Evolutionary conservation across 2,888 invertebrate genomes (phyloP).

Genomic region (Pterobdella sp.): DNA sequence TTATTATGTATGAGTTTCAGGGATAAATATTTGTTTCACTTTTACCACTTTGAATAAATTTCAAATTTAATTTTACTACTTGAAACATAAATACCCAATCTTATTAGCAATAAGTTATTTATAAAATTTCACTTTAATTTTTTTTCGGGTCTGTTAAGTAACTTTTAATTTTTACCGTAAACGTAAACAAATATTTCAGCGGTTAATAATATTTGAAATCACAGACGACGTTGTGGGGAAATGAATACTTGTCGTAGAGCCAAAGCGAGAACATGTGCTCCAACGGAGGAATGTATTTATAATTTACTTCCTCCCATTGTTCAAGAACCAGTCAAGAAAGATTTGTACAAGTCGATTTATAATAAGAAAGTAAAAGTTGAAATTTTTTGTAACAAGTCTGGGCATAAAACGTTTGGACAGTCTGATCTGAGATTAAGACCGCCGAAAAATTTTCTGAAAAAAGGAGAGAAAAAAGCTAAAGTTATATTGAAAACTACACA

Average conservation of each 20-base stretch:
- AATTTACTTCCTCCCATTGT: constrained; percentile 12
- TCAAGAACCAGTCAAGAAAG: not conserved
- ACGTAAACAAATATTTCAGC: no score
- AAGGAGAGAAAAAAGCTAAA: not conserved
- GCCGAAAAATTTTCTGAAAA: constrained; percentile 22
- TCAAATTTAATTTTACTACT: no score
- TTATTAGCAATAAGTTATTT: no score
- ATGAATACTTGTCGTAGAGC: not conserved
- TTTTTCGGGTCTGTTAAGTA: no score
- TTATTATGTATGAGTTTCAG: no score
- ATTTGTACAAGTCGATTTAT: constrained; percentile 20
- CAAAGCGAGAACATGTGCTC: not conserved
- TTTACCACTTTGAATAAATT: no score
- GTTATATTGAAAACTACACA: not conserved
- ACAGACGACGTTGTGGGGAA: no score
- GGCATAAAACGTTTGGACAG: constrained; percentile 14
- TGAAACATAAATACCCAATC: no score
- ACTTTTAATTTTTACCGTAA: no score
- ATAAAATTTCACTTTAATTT: no score
- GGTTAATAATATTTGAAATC: no score
- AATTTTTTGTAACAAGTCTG: constrained; percentile 1
- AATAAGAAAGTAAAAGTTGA: not conserved
- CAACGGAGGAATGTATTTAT: constrained; percentile 18
- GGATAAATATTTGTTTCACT: no score
- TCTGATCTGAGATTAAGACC: not conserved